These are phyloP conservation scores for Magallana gigas DNA, from an alignment of 1,140 invertebrate species.

Conservation along the genomic window DNA sequence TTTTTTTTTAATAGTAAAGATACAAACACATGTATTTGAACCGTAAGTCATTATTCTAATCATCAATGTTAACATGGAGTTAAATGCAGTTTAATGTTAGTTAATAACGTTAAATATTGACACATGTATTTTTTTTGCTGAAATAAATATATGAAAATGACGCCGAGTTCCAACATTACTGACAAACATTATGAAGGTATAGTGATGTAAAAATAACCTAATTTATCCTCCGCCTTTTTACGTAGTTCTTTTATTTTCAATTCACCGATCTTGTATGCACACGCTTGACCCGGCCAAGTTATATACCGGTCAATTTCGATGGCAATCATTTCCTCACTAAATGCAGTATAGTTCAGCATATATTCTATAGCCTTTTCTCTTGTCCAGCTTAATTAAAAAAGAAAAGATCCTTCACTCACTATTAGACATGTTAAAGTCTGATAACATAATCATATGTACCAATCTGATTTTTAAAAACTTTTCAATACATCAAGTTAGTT, in stretches of 20 bases:
- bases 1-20: too few species aligned
- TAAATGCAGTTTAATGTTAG: too few species aligned
- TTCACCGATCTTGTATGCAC: slow-evolving; percentile 81
- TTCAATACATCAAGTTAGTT: too few species aligned
- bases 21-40: background rate
- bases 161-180: too few species aligned
- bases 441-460: too few species aligned
- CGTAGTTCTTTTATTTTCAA: slow-evolving; percentile 79
- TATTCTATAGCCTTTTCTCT: slow-evolving; percentile 78
- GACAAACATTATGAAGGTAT: too few species aligned
- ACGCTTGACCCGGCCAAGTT: slow-evolving; percentile 80
- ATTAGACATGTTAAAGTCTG: too few species aligned
- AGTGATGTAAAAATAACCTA: slow-evolving; percentile 68
- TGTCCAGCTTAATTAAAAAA: slow-evolving; percentile 74
- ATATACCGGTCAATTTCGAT: slow-evolving; percentile 80
- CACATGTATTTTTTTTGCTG: too few species aligned
- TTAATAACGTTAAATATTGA: too few species aligned
- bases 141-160: too few species aligned
- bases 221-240: slow-evolving; percentile 71
- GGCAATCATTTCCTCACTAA: slow-evolving; percentile 61
- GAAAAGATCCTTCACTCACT: background rate
- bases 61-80: too few species aligned
- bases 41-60: slow-evolving; percentile 53
- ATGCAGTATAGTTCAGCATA: slow-evolving; percentile 76
- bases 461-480: too few species aligned